These are phyloP conservation scores for Calcarius lapponicus DNA, from an alignment of 2,797 vertebrate genomes.

Conservation along the genomic window DNA sequence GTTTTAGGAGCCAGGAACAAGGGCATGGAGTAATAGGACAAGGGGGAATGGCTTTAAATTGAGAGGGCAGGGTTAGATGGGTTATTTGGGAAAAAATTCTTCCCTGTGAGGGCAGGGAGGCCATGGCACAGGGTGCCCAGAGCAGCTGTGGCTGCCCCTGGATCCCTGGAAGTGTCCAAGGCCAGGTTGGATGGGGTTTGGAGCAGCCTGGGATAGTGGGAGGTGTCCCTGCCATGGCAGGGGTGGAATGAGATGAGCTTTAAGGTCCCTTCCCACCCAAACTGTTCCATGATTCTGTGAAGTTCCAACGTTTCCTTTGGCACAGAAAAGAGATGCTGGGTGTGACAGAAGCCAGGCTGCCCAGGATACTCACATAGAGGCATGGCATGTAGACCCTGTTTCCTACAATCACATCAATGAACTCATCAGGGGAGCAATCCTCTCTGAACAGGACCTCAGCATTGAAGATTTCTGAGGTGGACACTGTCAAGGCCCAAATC, in stretches of 20 bases:
- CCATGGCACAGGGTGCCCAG: background rate
- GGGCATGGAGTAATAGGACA: background rate
- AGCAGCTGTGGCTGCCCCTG: background rate
- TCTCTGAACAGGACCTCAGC: slow-evolving; percentile 97
- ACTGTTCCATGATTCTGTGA: background rate
- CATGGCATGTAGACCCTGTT: slow-evolving; percentile 99
- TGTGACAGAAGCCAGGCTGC: background rate
- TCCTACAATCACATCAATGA: slow-evolving; percentile 96
- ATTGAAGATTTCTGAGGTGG: slow-evolving; percentile 94
- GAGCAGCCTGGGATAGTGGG: fast-evolving
- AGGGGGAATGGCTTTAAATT: background rate
- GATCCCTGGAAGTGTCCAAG: background rate
- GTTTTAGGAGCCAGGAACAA: background rate
- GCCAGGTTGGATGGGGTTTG: fast-evolving
- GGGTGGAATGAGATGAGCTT: background rate
- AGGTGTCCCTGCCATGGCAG: background rate
- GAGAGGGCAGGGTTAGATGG: background rate
- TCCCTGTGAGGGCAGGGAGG: background rate
- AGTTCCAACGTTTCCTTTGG: background rate
- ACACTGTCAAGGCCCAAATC: slow-evolving; percentile 65
- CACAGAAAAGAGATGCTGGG: background rate
- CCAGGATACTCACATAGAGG: slow-evolving; percentile 86
- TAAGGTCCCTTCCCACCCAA: background rate
- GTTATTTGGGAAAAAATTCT: background rate
- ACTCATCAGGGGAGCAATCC: slow-evolving; percentile 94